A percentile compares a stretch with the other conserved stretches of the same genome.
Conservation (phyloP, 2,113 vertebrate species). For the Plectropomus leopardus region DNA sequence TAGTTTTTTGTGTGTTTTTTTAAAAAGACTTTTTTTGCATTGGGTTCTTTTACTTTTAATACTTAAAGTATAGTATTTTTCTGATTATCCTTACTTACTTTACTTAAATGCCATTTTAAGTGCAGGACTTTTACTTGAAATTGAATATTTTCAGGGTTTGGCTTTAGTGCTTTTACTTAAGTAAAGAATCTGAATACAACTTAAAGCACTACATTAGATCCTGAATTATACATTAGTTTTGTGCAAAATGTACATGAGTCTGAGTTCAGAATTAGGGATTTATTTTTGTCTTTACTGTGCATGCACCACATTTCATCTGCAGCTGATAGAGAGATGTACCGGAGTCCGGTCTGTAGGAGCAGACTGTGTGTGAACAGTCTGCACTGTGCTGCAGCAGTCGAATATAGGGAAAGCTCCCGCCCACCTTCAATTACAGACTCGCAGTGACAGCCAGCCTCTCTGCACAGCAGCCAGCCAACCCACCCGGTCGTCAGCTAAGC, state of each 20-base stretch:
- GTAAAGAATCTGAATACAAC: no score
- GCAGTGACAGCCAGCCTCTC: constrained; percentile 67
- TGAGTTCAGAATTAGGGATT: background rate
- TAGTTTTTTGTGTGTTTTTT: no score
- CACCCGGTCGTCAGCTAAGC: constrained; percentile 50
- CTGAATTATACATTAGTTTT: constrained; percentile 33
- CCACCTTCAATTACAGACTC: constrained; percentile 74
- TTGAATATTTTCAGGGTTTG: no score
- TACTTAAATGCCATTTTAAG: no score
- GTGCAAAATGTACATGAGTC: no score
- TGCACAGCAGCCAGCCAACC: constrained; percentile 62
- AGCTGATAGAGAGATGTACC: constrained; percentile 38
- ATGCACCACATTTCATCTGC: background rate
- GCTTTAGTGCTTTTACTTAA: no score
- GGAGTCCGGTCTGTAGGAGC: constrained; percentile 27
- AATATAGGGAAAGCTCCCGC: constrained; percentile 57
- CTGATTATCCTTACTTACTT: no score
- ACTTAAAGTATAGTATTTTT: no score
- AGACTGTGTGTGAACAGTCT: constrained; percentile 43
- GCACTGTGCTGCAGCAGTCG: constrained; percentile 62
- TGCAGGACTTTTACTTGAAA: no score
- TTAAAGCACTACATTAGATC: no score
- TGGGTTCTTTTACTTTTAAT: no score
- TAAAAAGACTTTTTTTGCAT: no score
- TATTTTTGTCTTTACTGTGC: constrained; percentile 8